These are phyloP conservation scores for Hartigia nigra DNA, from an alignment of 2,888 invertebrate species.

Conservation along the genomic window DNA sequence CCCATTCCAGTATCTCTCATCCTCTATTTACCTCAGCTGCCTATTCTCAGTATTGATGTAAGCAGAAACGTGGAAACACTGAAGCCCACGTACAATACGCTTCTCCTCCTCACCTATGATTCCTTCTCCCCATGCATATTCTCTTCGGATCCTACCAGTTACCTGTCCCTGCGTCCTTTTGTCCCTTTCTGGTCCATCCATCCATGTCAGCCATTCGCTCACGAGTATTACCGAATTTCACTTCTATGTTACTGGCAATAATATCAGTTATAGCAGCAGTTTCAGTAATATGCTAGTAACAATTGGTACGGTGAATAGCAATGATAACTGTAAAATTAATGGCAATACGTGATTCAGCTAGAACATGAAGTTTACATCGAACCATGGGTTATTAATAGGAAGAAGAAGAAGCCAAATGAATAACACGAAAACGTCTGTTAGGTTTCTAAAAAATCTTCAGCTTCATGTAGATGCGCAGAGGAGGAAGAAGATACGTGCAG, in stretches of 20 bases:
- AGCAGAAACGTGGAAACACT: not conserved
- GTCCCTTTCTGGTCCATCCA: not conserved
- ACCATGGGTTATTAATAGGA: not conserved
- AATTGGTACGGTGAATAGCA: not conserved
- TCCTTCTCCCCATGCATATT: not conserved
- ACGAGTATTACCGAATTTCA: not conserved
- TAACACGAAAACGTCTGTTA: not conserved
- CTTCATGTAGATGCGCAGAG: not conserved
- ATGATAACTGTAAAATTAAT: not conserved
- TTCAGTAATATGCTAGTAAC: not conserved
- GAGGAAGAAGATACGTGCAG: not conserved
- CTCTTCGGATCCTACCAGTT: too few species aligned
- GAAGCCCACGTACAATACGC: not conserved
- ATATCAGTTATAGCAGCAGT: not conserved
- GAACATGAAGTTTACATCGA: not conserved
- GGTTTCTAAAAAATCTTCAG: too few species aligned
- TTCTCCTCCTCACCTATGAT: not conserved
- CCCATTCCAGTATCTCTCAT: not conserved
- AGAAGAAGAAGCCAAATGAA: not conserved
- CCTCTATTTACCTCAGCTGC: not conserved
- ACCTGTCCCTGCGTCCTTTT: not conserved
- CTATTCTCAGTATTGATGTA: not conserved
- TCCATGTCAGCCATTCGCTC: not conserved
- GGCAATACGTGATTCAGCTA: not conserved
- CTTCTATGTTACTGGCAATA: not conserved